Base-by-base conservation (phyloP, 2,888 invertebrate genomes). In the Lissocephala sabroskyi region DNA sequence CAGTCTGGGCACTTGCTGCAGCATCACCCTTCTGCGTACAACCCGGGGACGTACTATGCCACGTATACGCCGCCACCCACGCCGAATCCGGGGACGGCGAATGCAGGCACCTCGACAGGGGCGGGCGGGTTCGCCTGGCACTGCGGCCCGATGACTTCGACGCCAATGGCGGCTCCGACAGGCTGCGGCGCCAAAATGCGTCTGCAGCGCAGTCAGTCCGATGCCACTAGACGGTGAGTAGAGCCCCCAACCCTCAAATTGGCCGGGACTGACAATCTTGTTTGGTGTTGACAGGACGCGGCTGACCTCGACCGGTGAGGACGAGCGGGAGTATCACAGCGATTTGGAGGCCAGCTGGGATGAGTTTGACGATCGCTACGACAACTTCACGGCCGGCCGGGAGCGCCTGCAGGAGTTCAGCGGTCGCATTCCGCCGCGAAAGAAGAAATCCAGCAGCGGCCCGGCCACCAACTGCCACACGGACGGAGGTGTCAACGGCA, bases 301-400 rank as follows among this genome's bases (percentile, higher is more conserved):
- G 42, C 71, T 84, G 63, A 83, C 83, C 56, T 84, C 85, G 45
- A 84, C 84, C 49, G 84, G 84, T 52, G 84, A 84, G 65, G 84
- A 84, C 63, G 83, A 84, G 63, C 81, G 83, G 48, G 84, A 84
- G 59, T 83, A 79, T 65, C 82, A 79, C 52, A 84, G 83, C 58
- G 83, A 84, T 57, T 81, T 83, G 60, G 84, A 85, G 71, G 80
- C 84, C 65, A 83, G 83, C 67, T 82, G 82, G 82, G 84, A 84
- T 61, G 84, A 85, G 63, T 77, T 81, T 58, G 84, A 84, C 33
- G 85, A 84, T 67, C 84, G 84, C 56, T 84, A 78, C 62, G 79
- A 80, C 41, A 83, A 83, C 58, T 84, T 81, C 61, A 82, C 83
- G 57, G 84, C 84, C 37, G 83, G 82, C 29, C 81, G 85, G 26